phyloP scores from a whole-genome alignment of 2,113 vertebrate genomes.

The Cephalopterus ornatus region DNA sequence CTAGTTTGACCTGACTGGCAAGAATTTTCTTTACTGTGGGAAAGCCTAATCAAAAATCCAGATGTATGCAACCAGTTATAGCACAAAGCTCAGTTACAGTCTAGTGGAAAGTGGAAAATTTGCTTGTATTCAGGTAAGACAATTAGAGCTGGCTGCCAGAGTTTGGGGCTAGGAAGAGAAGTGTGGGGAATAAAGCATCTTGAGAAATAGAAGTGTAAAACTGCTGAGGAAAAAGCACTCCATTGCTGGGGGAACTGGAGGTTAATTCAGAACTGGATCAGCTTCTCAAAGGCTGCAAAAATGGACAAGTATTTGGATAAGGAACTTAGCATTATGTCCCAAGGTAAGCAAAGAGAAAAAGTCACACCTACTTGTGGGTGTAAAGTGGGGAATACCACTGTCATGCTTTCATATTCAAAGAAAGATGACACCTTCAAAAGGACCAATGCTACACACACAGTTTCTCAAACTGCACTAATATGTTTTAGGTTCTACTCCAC shows the following conservation, averaged over 20 bases:
- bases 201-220: not conserved
- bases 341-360: not conserved
- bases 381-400: not conserved
- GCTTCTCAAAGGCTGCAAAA: not conserved
- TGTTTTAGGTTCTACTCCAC: not conserved
- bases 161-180: not conserved
- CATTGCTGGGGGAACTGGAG: not conserved
- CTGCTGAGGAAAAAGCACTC: not conserved
- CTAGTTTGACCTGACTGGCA: slow-evolving; percentile 58
- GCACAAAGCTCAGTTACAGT: not conserved
- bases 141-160: not conserved
- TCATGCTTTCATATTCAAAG: not conserved
- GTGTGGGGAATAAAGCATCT: not conserved
- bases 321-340: not conserved
- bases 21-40: slow-evolving; percentile 69
- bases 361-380: not conserved
- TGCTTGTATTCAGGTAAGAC: not conserved
- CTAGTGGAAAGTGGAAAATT: slow-evolving; percentile 48
- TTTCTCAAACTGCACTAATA: not conserved
- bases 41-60: slow-evolving; percentile 72
- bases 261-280: not conserved
- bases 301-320: not conserved
- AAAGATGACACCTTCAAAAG: not conserved
- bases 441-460: accelerated
- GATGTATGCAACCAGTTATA: slow-evolving; percentile 45